A percentile compares a stretch with the other conserved stretches of the same genome.
phyloP scores from a whole-genome alignment of 2,797 vertebrate species.

The Anisognathus igniventris region DNA sequence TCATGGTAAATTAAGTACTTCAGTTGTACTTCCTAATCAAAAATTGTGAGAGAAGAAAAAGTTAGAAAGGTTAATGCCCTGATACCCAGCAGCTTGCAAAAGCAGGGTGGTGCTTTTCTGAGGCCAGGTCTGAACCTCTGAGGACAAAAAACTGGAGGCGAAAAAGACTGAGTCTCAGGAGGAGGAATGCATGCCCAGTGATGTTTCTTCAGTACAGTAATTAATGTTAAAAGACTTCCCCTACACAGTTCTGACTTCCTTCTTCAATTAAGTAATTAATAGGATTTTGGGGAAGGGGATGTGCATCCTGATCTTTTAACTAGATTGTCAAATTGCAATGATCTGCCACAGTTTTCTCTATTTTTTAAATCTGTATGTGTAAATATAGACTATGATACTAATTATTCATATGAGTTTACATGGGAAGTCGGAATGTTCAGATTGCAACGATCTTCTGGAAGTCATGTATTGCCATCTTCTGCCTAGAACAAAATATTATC shows the following conservation, averaged over 20 bases:
- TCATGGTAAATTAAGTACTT: not conserved
- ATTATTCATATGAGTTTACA: not conserved
- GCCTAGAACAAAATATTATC: not conserved
- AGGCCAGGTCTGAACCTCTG: not conserved
- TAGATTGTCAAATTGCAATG: not conserved
- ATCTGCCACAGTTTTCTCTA: not conserved
- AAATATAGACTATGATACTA: not conserved
- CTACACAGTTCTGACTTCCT: not conserved
- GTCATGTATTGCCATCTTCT: not conserved
- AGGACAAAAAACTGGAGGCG: not conserved
- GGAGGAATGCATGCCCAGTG: not conserved
- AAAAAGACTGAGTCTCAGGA: not conserved
- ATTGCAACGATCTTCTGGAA: not conserved
- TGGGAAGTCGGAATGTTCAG: not conserved
- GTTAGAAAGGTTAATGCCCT: not conserved
- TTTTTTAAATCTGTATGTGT: not conserved
- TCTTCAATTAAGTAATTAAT: not conserved
- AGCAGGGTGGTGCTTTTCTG: not conserved
- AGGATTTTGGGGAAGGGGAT: not conserved
- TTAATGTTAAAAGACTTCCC: not conserved
- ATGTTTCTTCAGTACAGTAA: not conserved
- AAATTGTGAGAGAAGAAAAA: not conserved
- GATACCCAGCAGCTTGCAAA: not conserved
- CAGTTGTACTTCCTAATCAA: not conserved
- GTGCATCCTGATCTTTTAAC: not conserved